Evolutionary conservation across 2,888 invertebrate species (phyloP).

Genomic region (Oscheius sp.): DNA sequence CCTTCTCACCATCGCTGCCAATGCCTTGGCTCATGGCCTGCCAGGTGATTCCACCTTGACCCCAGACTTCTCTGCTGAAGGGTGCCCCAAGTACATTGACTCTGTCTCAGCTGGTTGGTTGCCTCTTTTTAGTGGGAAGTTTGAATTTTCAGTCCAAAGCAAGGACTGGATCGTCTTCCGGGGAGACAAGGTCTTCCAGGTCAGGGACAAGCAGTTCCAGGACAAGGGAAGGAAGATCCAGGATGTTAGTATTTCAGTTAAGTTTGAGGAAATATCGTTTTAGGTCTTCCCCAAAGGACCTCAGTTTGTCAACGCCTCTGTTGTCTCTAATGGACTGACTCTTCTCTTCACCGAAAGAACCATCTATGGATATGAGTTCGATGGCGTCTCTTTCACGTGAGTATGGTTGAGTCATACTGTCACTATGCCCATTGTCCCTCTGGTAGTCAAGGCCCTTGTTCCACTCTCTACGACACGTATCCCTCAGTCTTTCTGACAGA

Average conservation of each 20-base stretch:
- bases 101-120: conserved; percentile 50
- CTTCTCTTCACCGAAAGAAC: conserved; percentile 65
- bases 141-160: conserved; percentile 43
- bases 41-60: conserved; percentile 27
- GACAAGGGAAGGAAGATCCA: conserved; percentile 56
- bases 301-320: conserved; percentile 64
- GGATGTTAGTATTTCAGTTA: conserved; percentile 38
- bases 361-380: conserved; percentile 63
- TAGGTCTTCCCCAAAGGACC: conserved; percentile 65
- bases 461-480: no score
- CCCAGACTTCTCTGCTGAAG: conserved; percentile 31
- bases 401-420: not conserved
- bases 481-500: no score
- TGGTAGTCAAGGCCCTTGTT: not conserved
- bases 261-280: not conserved
- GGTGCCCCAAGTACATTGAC: conserved; percentile 53
- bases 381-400: conserved; percentile 56
- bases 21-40: not conserved
- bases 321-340: conserved; percentile 51
- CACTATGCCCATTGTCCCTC: not conserved
- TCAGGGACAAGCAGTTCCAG: conserved; percentile 38
- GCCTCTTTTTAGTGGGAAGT: not conserved
- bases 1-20: conserved; percentile 32
- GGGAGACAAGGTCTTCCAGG: conserved; percentile 52
- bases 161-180: conserved; percentile 57